Conservation (phyloP, 2,888 invertebrate genomes). For the Zelleria hepariella region DNA sequence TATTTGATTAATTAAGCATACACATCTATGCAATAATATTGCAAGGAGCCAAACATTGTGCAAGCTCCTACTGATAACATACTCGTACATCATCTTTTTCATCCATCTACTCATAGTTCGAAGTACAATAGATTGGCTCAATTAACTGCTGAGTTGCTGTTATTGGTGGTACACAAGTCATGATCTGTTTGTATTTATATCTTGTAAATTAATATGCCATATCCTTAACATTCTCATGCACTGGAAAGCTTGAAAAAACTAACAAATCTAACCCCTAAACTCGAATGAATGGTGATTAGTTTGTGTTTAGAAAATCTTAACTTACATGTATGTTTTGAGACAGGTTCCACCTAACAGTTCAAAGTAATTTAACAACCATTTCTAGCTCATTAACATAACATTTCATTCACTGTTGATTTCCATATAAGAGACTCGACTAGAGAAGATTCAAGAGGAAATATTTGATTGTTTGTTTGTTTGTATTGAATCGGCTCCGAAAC, state of each 20-base stretch:
- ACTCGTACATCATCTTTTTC: not conserved
- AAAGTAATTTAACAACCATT: not conserved
- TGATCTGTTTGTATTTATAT: not conserved
- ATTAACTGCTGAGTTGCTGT: not conserved
- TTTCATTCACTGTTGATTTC: not conserved
- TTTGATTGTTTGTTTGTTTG: too few relatives aligned
- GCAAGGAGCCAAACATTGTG: too few relatives aligned
- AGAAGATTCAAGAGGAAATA: too few relatives aligned
- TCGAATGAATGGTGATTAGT: not conserved
- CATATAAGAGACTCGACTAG: not conserved
- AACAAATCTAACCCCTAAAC: not conserved
- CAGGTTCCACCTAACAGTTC: not conserved
- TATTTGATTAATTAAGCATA: too few relatives aligned
- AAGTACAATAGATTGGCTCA: not conserved
- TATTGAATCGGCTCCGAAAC: too few relatives aligned
- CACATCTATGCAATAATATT: too few relatives aligned
- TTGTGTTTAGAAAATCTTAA: not conserved
- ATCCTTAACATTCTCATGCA: constrained; percentile 51
- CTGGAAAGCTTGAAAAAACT: not conserved
- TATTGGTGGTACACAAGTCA: constrained; percentile 8
- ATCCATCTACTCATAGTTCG: too few relatives aligned
- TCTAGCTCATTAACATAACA: not conserved
- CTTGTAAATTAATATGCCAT: constrained; percentile 31
- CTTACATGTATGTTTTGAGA: not conserved
- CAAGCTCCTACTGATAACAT: not conserved